phyloP scores from a whole-genome alignment of 2,113 vertebrate genomes.

The Arizona elegans region DNA sequence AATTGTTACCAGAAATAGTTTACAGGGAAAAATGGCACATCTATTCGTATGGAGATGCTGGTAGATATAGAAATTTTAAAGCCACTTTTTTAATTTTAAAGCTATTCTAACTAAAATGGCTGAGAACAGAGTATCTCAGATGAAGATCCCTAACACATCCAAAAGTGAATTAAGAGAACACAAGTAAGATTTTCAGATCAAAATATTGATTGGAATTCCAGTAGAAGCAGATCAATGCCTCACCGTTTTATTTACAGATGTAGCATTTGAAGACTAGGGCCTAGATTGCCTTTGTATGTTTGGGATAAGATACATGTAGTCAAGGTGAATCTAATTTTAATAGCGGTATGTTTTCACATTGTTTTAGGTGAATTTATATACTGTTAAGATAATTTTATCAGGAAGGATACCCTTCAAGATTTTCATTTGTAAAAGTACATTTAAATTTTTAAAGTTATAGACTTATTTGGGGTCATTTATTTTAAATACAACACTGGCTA shows the following conservation, averaged over 20 bases:
- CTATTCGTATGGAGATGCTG: neutral
- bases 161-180: neutral
- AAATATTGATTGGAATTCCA: neutral
- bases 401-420: neutral
- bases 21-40: neutral
- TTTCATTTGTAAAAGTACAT: neutral
- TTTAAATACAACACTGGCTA: neutral
- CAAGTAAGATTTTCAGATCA: neutral
- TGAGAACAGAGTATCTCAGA: neutral
- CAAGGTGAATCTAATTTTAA: neutral
- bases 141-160: neutral
- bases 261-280: neutral
- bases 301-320: neutral
- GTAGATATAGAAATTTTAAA: neutral
- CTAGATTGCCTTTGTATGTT: neutral
- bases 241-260: neutral
- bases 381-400: neutral
- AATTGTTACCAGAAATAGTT: neutral
- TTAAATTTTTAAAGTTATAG: neutral
- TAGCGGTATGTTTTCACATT: neutral
- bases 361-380: neutral
- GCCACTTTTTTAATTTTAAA: neutral
- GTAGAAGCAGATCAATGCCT: neutral
- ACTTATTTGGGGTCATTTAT: neutral
- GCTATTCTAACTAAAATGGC: neutral